Evolutionary conservation across 2,113 vertebrate species (phyloP).

Genomic region (Xerus inauris): DNA sequence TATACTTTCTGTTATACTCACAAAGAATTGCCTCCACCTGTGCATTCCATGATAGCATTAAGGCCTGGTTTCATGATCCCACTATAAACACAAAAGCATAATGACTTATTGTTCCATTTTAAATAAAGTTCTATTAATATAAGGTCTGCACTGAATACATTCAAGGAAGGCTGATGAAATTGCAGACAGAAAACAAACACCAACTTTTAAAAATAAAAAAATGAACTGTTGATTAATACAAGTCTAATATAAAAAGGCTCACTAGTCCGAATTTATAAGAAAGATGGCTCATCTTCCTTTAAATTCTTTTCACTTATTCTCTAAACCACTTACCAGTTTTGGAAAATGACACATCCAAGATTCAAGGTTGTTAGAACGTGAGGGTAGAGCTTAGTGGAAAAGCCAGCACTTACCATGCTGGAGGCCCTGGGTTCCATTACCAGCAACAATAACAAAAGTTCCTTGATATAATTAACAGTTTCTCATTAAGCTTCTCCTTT

Average conservation of each 20-base stretch:
- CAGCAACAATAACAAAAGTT: not conserved
- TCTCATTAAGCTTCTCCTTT: too few species aligned
- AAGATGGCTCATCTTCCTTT: not conserved
- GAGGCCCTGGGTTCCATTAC: too few species aligned
- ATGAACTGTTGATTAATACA: not conserved
- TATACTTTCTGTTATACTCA: constrained; percentile 86
- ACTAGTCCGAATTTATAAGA: not conserved
- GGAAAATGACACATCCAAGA: not conserved
- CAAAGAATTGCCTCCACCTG: constrained; percentile 97
- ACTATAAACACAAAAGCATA: constrained; percentile 84
- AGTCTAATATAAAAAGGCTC: not conserved
- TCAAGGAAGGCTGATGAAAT: not conserved
- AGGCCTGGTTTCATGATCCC: constrained; percentile 97
- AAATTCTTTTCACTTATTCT: constrained; percentile 1
- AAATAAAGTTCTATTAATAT: not conserved
- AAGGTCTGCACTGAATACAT: not conserved
- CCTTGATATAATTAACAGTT: not conserved
- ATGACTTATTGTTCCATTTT: not conserved
- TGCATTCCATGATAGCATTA: constrained; percentile 97
- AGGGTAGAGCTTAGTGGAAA: too few species aligned
- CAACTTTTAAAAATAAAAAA: not conserved
- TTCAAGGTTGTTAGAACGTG: not conserved
- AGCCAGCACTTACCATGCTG: too few species aligned
- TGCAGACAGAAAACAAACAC: not conserved
- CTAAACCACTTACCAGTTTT: not conserved